Base-by-base conservation (phyloP, 2,113 vertebrate species). In the Microtus montanus region DNA sequence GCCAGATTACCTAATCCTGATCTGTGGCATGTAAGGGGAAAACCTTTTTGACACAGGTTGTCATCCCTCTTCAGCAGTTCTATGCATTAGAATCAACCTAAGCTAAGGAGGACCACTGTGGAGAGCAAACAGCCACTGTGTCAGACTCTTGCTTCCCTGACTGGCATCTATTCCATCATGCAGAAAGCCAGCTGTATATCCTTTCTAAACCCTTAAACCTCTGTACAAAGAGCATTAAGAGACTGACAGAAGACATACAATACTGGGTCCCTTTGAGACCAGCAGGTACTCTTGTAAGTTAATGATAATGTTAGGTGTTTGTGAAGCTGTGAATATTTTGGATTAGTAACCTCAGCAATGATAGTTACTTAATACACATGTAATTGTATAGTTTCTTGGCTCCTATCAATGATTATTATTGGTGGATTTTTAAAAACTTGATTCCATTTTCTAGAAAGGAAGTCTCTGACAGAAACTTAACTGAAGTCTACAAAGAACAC, bases 131-230 rank as follows among this genome's bases (percentile, higher is more conserved):
- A 5, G 52, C 24, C 14, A 77, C 35, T 90, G 2, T 87, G 73
- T 63, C 17, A 38, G 85, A 74, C n/a, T 38, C 75, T 83, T 20
- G 74, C 41, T 58, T 90, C 58, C 41, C 0, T 93, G 26, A 28
- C 49, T 90, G 87, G 64, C 17, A 71, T 96, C 63, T 96, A 87
- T 79, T 96, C 74, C 89, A 73, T 89, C 78, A 68, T 9, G 77
- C 13, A 83, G 30, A 78, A 93, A 90, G 77, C n/a, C 77, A 87
- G 47, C 79, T 89, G n/a, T 61, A 77, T 15, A 41, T 47, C 47
- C 77, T 64, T 89, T 87, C 79, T 58, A 89, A 73, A 41, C 28
- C 74, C 6, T 7, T 88, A 66, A 82, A n/a, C 24, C 83, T 78
- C 61, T 84, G 1, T 89, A 9, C 30, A 89, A 3, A 90, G 22